Evolutionary conservation across 2,888 invertebrate genomes (phyloP), one percentile per base, ranked within the genome.

Genomic region (Dione juno): DNA sequence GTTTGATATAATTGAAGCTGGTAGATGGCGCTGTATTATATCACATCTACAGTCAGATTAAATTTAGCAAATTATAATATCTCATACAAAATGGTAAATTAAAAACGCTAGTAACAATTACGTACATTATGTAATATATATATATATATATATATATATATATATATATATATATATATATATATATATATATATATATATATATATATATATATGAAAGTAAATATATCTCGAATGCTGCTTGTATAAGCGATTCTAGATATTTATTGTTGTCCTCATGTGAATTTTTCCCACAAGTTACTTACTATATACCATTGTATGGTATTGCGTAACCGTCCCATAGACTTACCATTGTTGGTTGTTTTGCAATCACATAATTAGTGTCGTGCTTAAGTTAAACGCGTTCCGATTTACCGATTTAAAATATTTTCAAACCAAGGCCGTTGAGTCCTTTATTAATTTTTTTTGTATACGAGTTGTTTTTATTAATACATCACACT

Each of bases 361-460:
- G 61, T 80, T 77, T 80, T 76, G 75, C 74, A 80, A 80, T 74
- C 74, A 75, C 75, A 73, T 77, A 75, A 78, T 76, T 76, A 71
- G 69, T 71, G 73, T 59, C 72, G 74, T 71, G 64, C 71, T 71
- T 70, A 74, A 74, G 73, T 74, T 76, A 75, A 74, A 70, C 69
- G 67, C 67, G 68, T 71, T 61, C 65, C 57, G 63, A 67, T 72
- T 72, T 74, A 73, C 68, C 69, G 7, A 61, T 35, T 71, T 70
- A 61, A 67, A 58, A 67, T 67, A 61, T 71, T 75, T 37, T 48
- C 16, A 11, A 72, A 66, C 66, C 74, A 72, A 75, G 72, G 74
- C 69, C 69, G 41, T 59, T 58, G 45, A 3, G 5, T 28, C 28
- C 28, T 28, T 28, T 28, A 28, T 2, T 28, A 28, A 28, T 28